Evolutionary conservation across 2,888 invertebrate genomes (phyloP).

Genomic region (Notocelia uddmanniana): DNA sequence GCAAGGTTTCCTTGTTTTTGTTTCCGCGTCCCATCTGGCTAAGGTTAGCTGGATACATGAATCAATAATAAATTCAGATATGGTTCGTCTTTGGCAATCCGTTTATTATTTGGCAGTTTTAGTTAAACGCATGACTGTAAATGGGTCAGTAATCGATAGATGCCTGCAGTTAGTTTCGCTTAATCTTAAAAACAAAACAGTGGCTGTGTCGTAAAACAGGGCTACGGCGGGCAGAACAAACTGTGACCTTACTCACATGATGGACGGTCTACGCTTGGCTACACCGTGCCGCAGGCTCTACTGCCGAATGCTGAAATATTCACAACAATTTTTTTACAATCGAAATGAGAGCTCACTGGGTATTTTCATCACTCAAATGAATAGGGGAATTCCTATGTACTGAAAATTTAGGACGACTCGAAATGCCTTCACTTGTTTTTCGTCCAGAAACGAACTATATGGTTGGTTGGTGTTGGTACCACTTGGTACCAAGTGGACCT

Average conservation of each 20-base stretch:
- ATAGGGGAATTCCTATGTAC: too few relatives aligned
- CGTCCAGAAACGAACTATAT: too few relatives aligned
- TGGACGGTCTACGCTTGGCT: slow-evolving; percentile 63
- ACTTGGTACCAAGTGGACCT: too few relatives aligned
- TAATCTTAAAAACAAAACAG: slow-evolving; percentile 79
- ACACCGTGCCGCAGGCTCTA: slow-evolving; percentile 59
- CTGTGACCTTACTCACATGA: slow-evolving; percentile 76
- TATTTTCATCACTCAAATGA: slow-evolving; percentile 5
- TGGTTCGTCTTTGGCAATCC: neutral
- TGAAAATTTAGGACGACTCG: too few relatives aligned
- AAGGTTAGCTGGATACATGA: slow-evolving; percentile 28
- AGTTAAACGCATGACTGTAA: slow-evolving; percentile 50
- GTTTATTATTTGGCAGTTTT: neutral
- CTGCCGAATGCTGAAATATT: slow-evolving; percentile 55
- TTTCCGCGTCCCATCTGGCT: slow-evolving; percentile 28
- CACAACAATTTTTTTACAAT: slow-evolving; percentile 46
- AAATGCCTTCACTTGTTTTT: too few relatives aligned
- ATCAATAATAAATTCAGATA: slow-evolving; percentile 29
- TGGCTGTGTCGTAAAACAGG: slow-evolving; percentile 73
- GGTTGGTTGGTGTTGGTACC: too few relatives aligned
- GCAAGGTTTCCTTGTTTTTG: slow-evolving; percentile 66
- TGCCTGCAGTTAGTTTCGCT: slow-evolving; percentile 76
- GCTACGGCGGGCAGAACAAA: slow-evolving; percentile 67
- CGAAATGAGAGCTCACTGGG: neutral
- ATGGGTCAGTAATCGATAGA: slow-evolving; percentile 68